Conservation (phyloP, 2,888 invertebrate genomes). For the Prosapia bicincta region DNA sequence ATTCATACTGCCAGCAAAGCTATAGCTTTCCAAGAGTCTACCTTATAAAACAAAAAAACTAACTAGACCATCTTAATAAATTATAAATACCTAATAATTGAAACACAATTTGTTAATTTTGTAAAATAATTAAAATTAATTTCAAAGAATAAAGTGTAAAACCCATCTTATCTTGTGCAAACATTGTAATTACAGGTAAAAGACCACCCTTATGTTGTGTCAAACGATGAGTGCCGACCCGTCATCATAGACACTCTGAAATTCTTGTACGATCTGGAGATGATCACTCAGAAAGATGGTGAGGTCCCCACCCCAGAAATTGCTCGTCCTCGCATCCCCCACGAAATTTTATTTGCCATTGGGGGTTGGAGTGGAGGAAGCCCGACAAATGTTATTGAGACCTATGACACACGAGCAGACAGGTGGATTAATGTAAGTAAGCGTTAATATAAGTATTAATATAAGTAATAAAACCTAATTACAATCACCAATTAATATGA, state of each 20-base stretch:
- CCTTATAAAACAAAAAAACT: too few species aligned
- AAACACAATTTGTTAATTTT: too few species aligned
- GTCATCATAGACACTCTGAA: constrained; percentile 88
- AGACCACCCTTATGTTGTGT: constrained; percentile 80
- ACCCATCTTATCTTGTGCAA: too few species aligned
- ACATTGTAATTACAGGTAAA: constrained; percentile 62
- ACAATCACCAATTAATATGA: too few species aligned
- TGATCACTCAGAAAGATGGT: constrained; percentile 73
- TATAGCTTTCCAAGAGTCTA: too few species aligned
- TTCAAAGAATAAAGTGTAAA: too few species aligned
- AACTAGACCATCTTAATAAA: too few species aligned
- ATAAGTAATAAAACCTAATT: too few species aligned
- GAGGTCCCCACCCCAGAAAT: constrained; percentile 84
- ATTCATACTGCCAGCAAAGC: too few species aligned
- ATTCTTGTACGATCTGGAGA: constrained; percentile 88
- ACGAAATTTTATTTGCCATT: constrained; percentile 82
- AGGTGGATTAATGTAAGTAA: constrained; percentile 71
- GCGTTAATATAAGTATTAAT: too few species aligned
- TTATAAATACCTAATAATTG: too few species aligned
- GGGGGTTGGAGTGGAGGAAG: constrained; percentile 76
- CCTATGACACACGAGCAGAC: constrained; percentile 86
- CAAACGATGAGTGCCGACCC: constrained; percentile 79
- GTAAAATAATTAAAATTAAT: too few species aligned
- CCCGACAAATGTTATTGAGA: constrained; percentile 76
- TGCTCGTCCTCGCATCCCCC: constrained; percentile 70